Conservation (phyloP, 2,797 vertebrate genomes). For the Eremophila alpestris region DNA sequence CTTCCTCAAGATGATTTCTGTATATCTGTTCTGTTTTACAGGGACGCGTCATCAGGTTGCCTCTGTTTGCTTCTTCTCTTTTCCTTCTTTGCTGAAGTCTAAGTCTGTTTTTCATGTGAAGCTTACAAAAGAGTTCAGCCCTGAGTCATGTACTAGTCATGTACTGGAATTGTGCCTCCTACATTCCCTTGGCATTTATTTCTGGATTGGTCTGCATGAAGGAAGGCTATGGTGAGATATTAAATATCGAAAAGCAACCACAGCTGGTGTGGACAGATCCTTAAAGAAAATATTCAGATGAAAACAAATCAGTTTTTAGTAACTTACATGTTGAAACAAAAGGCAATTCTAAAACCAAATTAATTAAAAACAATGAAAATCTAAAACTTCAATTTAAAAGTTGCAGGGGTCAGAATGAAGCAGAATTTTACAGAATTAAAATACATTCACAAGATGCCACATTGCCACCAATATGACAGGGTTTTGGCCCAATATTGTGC, state of each 20-base stretch:
- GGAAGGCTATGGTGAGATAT: neutral
- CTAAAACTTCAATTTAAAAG: neutral
- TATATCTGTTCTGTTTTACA: neutral
- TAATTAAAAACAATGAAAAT: neutral
- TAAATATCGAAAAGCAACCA: neutral
- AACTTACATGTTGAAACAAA: neutral
- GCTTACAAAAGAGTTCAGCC: neutral
- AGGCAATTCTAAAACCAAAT: neutral
- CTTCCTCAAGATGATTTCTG: neutral
- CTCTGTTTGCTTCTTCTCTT: neutral
- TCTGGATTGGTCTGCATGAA: neutral
- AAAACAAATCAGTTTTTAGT: neutral
- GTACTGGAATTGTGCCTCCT: neutral
- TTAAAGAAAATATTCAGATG: neutral
- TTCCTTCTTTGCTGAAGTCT: neutral
- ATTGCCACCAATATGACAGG: neutral
- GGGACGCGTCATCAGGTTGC: fast-evolving
- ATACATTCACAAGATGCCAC: neutral
- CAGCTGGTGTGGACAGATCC: neutral
- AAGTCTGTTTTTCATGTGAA: neutral
- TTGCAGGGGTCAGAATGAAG: neutral
- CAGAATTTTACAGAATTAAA: neutral
- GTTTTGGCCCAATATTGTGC: neutral
- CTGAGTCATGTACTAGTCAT: neutral
- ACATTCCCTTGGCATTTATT: neutral